These are phyloP conservation scores for Carabus problematicus DNA, from an alignment of 2,888 invertebrate species.

Conservation along the genomic window DNA sequence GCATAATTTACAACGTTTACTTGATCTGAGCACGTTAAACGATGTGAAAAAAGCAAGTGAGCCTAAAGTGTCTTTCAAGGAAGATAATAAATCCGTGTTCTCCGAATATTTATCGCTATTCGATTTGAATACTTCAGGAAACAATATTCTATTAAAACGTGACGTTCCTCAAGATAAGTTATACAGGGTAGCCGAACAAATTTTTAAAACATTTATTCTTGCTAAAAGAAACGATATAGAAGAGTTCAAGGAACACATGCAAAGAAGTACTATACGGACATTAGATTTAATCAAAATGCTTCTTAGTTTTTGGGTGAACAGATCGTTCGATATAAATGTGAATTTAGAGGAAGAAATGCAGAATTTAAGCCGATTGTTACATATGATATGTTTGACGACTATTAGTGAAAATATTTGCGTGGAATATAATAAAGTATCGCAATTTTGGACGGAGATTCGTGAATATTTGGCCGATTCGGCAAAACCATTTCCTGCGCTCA, in stretches of 20 bases:
- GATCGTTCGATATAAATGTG: slow-evolving; percentile 61
- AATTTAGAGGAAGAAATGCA: slow-evolving; percentile 69
- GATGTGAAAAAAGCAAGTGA: slow-evolving; percentile 55
- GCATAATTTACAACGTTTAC: slow-evolving; percentile 68
- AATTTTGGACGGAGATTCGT: slow-evolving; percentile 85
- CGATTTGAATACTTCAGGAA: slow-evolving; percentile 50
- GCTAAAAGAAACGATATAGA: slow-evolving; percentile 48
- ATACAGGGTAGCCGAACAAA: slow-evolving; percentile 56
- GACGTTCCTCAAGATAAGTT: slow-evolving; percentile 56
- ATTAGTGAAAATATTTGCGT: slow-evolving; percentile 66
- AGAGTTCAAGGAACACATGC: slow-evolving; percentile 49
- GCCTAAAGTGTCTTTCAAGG: slow-evolving; percentile 66
- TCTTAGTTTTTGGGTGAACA: slow-evolving; percentile 75
- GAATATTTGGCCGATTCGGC: slow-evolving; percentile 74
- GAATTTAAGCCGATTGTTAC: slow-evolving; percentile 70
- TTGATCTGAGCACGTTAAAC: slow-evolving; percentile 64
- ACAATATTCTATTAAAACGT: slow-evolving; percentile 57
- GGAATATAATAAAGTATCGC: slow-evolving; percentile 74
- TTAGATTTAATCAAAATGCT: slow-evolving; percentile 74
- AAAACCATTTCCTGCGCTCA: slow-evolving; percentile 78
- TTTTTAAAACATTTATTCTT: slow-evolving; percentile 54
- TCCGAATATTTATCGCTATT: slow-evolving; percentile 67
- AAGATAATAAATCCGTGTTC: slow-evolving; percentile 60
- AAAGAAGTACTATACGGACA: slow-evolving; percentile 62
- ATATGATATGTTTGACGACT: slow-evolving; percentile 69